Percentiles rank a stretch among this genome's conserved stretches.
These are phyloP conservation scores for Chymomyza caudatula DNA, from an alignment of 2,888 invertebrate genomes.

Conservation along the genomic window DNA sequence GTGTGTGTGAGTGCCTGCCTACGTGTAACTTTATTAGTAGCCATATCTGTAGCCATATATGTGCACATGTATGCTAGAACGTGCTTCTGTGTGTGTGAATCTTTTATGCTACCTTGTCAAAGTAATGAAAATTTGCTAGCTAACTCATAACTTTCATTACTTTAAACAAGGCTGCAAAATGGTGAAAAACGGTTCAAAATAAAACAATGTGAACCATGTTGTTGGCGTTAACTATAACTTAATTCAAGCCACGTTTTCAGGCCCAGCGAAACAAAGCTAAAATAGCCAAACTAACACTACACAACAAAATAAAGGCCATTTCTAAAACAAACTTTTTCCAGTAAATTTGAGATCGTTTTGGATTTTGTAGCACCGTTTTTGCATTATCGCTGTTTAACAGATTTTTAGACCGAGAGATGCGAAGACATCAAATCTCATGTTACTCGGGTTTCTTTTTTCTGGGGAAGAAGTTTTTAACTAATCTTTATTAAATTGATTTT, in stretches of 20 bases:
- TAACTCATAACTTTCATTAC: background rate
- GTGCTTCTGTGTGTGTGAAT: conserved; percentile 2
- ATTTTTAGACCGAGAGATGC: too few species aligned
- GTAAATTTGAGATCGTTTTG: too few species aligned
- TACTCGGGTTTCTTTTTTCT: too few species aligned
- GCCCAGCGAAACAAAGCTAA: background rate
- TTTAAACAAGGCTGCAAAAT: background rate
- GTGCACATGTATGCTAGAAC: conserved; percentile 12
- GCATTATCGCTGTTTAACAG: too few species aligned
- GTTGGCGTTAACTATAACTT: background rate
- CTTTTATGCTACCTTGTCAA: conserved; percentile 63
- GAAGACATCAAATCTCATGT: too few species aligned
- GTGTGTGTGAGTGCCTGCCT: conserved; percentile 18
- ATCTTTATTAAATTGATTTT: too few species aligned
- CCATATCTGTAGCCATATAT: conserved; percentile 19
- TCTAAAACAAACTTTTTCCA: too few species aligned
- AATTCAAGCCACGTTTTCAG: background rate
- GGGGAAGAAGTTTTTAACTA: too few species aligned
- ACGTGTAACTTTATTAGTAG: conserved; percentile 62
- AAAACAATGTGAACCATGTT: background rate
- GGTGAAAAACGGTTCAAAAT: background rate
- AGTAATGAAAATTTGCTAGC: conserved; percentile 53
- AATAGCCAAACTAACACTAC: background rate
- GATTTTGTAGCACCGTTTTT: too few species aligned
- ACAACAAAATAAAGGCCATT: too few species aligned